Base-by-base conservation (phyloP, 2,888 invertebrate genomes). In the Ypsolopha scabrella region DNA sequence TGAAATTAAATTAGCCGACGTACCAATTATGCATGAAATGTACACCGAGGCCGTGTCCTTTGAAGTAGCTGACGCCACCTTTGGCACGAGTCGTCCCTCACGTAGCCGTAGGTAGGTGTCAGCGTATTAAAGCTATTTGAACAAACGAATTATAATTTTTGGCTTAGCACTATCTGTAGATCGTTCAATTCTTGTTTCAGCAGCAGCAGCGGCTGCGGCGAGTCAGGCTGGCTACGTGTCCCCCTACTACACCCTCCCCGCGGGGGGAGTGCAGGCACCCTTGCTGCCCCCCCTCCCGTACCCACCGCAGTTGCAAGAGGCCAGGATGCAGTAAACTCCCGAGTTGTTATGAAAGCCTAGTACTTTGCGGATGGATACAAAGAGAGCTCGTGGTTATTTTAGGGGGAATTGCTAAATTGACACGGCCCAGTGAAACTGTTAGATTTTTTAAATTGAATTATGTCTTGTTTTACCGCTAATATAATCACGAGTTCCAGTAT, bases 261-360 rank as follows among this genome's bases (percentile, higher is more conserved):
- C 82, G 1, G 89, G 89, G 34, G 89, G 90, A 7, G 80, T 87
- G 8, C 90, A 86, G 53, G 83, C 82, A 0, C 91, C 89, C 14
- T 87, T 91, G 9, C 90, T 93, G 58, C 92, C 92, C 1, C 91
- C 89, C 1, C 88, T 90, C 36, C 78, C 89, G 8, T 90, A 90
- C 67, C 88, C 89, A n/a, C 90, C 89, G 48, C 89, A 90, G 53
- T 88, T 93, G 53, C 93, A 93, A 75, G 93, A 93, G 75, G 93
- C 93, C 47, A 87, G 93, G 69, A 90, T 93, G 81, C 93, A 93
- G 79, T 93, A 91, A 77, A 52, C 49, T 36, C 38, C 37, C 7
- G 37, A 11, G 13, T 1, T 35, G 7, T 24, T 47, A 35, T 47
- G 37, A 11, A 9, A 47, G 33, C 47, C 47, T 47, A 14, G 37